phyloP scores from a whole-genome alignment of 2,888 invertebrate genomes.

The Chrysotoxum bicinctum region DNA sequence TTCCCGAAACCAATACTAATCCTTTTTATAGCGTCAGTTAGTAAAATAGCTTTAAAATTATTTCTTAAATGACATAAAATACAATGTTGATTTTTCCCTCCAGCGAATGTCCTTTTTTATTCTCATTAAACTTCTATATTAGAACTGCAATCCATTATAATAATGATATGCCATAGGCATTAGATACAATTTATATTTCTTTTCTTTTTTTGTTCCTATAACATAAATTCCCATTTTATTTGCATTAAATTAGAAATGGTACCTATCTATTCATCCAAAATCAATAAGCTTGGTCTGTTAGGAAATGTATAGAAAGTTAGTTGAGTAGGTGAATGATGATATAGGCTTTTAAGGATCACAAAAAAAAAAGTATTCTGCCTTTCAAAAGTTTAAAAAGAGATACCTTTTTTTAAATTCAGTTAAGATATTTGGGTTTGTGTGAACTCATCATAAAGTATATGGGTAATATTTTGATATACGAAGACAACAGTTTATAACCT shows the following conservation, averaged over 20 bases:
- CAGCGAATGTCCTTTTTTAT: neutral
- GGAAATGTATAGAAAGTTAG: neutral
- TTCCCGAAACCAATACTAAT: too few species aligned
- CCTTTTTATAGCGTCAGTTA: too few species aligned
- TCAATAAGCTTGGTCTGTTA: neutral
- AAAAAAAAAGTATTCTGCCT: neutral
- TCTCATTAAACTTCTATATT: conserved; percentile 13
- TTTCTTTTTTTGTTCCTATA: neutral
- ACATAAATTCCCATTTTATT: neutral
- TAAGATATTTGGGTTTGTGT: neutral
- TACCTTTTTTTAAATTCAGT: neutral
- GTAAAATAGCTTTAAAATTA: too few species aligned
- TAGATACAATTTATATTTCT: neutral
- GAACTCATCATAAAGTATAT: too few species aligned
- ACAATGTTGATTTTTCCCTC: neutral
- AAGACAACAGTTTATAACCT: too few species aligned
- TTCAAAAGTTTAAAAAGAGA: neutral
- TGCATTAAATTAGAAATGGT: neutral
- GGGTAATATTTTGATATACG: too few species aligned
- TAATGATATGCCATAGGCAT: neutral
- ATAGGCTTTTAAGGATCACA: neutral
- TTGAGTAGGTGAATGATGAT: neutral
- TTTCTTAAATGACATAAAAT: too few species aligned
- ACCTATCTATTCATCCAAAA: neutral
- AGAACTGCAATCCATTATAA: conserved; percentile 28